Conservation (phyloP, 1,140 invertebrate species). For the Drosophila pseudoobscura region DNA sequence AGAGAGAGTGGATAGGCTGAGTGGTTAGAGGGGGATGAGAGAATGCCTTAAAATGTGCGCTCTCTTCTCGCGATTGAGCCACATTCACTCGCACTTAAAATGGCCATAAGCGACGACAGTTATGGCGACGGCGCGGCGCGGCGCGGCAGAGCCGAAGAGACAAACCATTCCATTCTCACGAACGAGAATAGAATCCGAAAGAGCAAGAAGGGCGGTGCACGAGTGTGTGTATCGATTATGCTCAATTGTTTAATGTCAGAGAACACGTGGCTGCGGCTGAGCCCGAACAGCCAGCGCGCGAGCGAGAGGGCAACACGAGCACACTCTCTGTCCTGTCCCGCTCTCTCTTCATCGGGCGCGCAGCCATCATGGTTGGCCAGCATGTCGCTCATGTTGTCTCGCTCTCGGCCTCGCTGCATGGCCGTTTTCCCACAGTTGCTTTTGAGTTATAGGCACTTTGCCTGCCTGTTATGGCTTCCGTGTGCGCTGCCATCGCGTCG, state of each 20-base stretch:
- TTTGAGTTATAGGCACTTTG: slow-evolving; percentile 80
- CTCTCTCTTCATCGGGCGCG: slow-evolving; percentile 32
- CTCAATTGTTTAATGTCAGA: slow-evolving; percentile 78
- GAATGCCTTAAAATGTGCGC: too few species aligned
- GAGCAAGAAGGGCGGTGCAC: slow-evolving; percentile 75
- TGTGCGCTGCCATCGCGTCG: slow-evolving; percentile 52
- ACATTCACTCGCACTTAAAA: slow-evolving; percentile 83
- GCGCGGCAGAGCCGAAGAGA: slow-evolving; percentile 58
- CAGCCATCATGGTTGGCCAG: slow-evolving; percentile 69
- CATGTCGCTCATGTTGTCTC: slow-evolving; percentile 32
- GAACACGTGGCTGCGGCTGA: slow-evolving; percentile 66
- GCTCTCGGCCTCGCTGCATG: slow-evolving; percentile 34
- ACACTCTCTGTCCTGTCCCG: slow-evolving; percentile 27
- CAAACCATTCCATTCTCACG: slow-evolving; percentile 78
- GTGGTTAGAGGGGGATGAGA: too few species aligned
- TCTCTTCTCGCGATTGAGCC: slow-evolving; percentile 60
- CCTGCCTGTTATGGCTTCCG: slow-evolving; percentile 82
- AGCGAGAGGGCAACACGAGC: slow-evolving; percentile 24
- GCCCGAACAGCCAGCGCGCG: slow-evolving; percentile 7
- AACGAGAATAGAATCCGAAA: slow-evolving; percentile 68
- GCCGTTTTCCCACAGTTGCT: slow-evolving; percentile 49
- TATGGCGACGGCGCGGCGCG: slow-evolving; percentile 65
- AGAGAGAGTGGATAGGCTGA: slow-evolving; percentile 35
- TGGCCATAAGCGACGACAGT: slow-evolving; percentile 80
- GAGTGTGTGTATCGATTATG: slow-evolving; percentile 76